Conservation (phyloP, 2,888 invertebrate species). For the Drosophila cognata region DNA sequence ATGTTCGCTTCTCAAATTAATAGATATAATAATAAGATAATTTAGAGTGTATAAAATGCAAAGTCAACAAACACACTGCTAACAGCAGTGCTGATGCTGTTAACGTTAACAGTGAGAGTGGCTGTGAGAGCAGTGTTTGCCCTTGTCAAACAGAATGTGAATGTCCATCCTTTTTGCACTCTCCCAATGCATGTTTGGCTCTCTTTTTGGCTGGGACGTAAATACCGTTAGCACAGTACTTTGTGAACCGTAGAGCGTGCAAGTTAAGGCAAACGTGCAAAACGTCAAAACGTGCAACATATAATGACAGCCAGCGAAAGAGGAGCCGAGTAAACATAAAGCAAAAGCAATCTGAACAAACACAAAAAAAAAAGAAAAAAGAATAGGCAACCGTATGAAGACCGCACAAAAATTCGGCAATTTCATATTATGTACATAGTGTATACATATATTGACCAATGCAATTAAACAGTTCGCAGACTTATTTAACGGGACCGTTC, state of each 20-base stretch:
- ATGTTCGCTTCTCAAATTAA: not conserved
- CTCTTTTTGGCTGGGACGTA: slow-evolving; percentile 47
- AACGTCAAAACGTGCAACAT: slow-evolving; percentile 28
- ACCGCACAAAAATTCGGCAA: slow-evolving; percentile 16
- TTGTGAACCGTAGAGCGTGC: slow-evolving; percentile 79
- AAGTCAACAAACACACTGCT: slow-evolving; percentile 1
- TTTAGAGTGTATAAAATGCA: not conserved
- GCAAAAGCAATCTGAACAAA: slow-evolving; percentile 33
- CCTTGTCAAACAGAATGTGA: slow-evolving; percentile 22
- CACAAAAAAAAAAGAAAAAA: slow-evolving; percentile 8
- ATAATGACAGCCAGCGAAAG: slow-evolving; percentile 32
- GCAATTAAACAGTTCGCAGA: slow-evolving; percentile 7
- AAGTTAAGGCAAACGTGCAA: slow-evolving; percentile 46
- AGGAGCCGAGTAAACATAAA: slow-evolving; percentile 17
- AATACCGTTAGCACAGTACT: slow-evolving; percentile 78
- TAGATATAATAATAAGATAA: not conserved
- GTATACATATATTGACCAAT: not conserved
- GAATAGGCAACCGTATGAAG: not conserved
- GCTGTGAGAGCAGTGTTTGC: slow-evolving; percentile 21
- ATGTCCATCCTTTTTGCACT: slow-evolving; percentile 14
- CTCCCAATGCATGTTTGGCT: slow-evolving; percentile 13
- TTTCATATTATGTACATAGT: not conserved
- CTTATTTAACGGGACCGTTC: slow-evolving; percentile 27
- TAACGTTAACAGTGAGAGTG: slow-evolving; percentile 5
- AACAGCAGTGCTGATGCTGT: slow-evolving; percentile 26